phyloP scores from a whole-genome alignment of 2,888 invertebrate genomes.

The Aromia moschata region DNA sequence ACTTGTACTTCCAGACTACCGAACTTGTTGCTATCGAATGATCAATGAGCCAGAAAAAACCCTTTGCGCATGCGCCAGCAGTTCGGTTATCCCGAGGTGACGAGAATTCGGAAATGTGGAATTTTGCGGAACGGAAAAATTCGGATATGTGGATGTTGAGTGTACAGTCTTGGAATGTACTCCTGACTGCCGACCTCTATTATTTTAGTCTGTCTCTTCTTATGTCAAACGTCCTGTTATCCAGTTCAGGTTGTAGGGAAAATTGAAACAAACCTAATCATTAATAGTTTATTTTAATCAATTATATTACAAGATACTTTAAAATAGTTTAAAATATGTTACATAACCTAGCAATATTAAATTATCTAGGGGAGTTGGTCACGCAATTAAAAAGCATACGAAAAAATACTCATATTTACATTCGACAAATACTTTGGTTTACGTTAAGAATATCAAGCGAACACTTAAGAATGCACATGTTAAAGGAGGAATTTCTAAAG shows the following conservation, averaged over 20 bases:
- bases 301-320: constrained; percentile 1
- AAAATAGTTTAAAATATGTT: constrained; percentile 7
- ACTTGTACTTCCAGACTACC: too few relatives aligned
- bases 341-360: not conserved
- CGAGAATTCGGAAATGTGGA: too few relatives aligned
- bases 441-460: constrained; percentile 5
- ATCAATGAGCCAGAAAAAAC: too few relatives aligned
- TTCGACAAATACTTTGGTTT: constrained; percentile 18
- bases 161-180: too few relatives aligned
- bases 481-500: constrained; percentile 5
- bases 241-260: not conserved
- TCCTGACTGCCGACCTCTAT: too few relatives aligned
- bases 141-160: too few relatives aligned
- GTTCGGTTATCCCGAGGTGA: too few relatives aligned
- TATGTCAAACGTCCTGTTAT: not conserved
- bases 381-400: constrained; percentile 3
- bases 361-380: constrained; percentile 19
- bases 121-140: too few relatives aligned
- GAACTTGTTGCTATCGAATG: too few relatives aligned
- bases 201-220: not conserved
- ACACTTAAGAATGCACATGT: not conserved
- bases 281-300: not conserved
- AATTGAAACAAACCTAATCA: too few relatives aligned
- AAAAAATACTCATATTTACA: constrained; percentile 17
- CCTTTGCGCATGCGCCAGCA: too few relatives aligned